phyloP scores from a whole-genome alignment of 1,140 invertebrate species.

The Portunus trituberculatus region DNA sequence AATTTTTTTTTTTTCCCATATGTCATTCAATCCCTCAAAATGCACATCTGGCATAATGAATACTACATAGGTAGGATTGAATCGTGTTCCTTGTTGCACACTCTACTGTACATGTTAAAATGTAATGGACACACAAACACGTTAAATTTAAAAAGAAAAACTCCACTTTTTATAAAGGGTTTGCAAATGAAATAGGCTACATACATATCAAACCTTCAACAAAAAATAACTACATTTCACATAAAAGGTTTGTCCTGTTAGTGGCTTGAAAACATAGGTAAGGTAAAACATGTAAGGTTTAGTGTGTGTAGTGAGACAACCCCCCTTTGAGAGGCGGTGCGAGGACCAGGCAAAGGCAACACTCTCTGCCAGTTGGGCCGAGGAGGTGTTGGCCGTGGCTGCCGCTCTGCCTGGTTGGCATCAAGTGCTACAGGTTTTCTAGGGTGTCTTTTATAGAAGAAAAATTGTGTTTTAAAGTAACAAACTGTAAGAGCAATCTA shows the following conservation, averaged over 20 bases:
- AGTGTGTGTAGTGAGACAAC: neutral
- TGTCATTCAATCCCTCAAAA: too few species aligned
- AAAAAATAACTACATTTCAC: neutral
- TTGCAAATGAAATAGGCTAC: too few species aligned
- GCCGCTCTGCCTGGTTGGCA: neutral
- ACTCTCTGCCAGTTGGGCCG: constrained; percentile 65
- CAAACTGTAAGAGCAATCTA: neutral
- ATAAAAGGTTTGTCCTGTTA: neutral
- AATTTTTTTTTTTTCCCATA: too few species aligned
- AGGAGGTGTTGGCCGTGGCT: constrained; percentile 32
- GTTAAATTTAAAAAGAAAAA: too few species aligned
- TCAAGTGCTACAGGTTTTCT: constrained; percentile 11
- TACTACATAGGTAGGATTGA: too few species aligned
- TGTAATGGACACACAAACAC: too few species aligned
- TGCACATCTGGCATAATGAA: too few species aligned
- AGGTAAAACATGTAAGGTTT: neutral
- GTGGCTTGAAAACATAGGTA: neutral
- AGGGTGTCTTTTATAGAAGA: constrained; percentile 40
- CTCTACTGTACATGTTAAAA: too few species aligned
- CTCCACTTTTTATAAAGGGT: too few species aligned
- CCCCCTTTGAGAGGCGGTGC: constrained; percentile 27
- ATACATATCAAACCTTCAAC: neutral
- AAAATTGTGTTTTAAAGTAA: neutral
- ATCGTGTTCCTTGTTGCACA: too few species aligned
- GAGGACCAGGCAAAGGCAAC: constrained; percentile 28